These are phyloP conservation scores for Ptilorrhoa leucosticta DNA, from an alignment of 2,113 vertebrate genomes.

Conservation along the genomic window DNA sequence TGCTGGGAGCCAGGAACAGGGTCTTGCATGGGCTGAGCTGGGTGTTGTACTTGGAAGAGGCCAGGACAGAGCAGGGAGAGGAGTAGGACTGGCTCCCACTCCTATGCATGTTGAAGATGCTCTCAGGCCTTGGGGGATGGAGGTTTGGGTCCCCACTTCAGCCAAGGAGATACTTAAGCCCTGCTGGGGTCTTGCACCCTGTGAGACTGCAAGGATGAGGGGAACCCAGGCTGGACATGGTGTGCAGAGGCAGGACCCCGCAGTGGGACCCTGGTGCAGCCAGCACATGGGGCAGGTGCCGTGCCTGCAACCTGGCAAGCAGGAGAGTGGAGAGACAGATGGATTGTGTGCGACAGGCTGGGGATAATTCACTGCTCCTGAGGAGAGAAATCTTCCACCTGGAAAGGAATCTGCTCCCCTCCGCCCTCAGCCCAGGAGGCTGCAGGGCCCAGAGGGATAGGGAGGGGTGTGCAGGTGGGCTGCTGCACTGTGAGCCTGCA, in stretches of 20 bases:
- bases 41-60: not conserved
- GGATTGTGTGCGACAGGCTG: not conserved
- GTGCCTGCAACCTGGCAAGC: not conserved
- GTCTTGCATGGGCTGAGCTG: not conserved
- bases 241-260: not conserved
- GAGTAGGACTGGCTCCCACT: not conserved
- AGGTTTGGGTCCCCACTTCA: not conserved
- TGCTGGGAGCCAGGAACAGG: not conserved
- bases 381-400: slow-evolving; percentile 26
- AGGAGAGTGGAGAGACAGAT: not conserved
- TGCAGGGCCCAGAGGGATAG: not conserved
- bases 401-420: slow-evolving; percentile 39
- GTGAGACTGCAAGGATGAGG: not conserved
- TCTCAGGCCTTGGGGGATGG: not conserved
- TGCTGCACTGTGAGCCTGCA: not conserved
- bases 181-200: not conserved
- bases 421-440: not conserved
- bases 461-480: not conserved
- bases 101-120: not conserved
- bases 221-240: not conserved
- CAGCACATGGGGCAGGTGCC: not conserved
- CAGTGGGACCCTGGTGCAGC: rapidly evolving
- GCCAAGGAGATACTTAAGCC: not conserved
- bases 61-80: not conserved
- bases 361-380: slow-evolving; percentile 15